These are phyloP conservation scores for Epizoanthus fatuus DNA, from an alignment of 92 coral and sea anemone species.

Conservation along the genomic window DNA sequence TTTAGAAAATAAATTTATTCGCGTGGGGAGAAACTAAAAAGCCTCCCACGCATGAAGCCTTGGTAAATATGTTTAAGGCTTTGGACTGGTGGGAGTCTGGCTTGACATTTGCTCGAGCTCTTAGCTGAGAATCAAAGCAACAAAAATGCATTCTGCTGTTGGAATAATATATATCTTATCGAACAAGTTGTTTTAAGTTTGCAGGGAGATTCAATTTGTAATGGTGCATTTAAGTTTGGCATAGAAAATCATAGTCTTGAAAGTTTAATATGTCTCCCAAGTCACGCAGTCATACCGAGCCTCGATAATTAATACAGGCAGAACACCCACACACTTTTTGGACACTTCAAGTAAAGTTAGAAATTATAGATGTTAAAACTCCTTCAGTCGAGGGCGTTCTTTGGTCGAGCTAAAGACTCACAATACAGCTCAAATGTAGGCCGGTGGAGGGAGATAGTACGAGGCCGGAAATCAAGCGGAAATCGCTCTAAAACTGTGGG, in stretches of 20 bases:
- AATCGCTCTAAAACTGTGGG: conserved; percentile 27
- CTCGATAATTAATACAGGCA: conserved; percentile 30
- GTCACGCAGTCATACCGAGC: conserved; percentile 35
- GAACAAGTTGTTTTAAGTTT: conserved; percentile 1
- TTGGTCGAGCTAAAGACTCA: conserved; percentile 2
- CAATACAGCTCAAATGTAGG: neutral
- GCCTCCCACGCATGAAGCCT: conserved; percentile 42
- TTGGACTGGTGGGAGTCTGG: conserved; percentile 36
- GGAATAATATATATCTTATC: conserved; percentile 12
- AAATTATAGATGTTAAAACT: conserved; percentile 46
- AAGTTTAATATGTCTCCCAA: neutral
- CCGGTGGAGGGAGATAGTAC: conserved; percentile 1
- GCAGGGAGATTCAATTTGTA: neutral
- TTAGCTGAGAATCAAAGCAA: too few species aligned
- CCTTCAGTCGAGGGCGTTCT: conserved; percentile 38
- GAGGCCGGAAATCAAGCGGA: conserved; percentile 50
- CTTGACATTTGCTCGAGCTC: conserved; percentile 18
- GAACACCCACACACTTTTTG: conserved; percentile 43
- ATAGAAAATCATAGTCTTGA: neutral
- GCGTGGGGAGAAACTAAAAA: conserved; percentile 37
- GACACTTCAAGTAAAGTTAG: conserved; percentile 37
- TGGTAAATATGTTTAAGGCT: conserved; percentile 43
- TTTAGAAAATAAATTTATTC: conserved; percentile 41
- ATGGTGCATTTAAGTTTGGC: conserved; percentile 3
- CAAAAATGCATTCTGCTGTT: conserved; percentile 14